A percentile compares a stretch with the other conserved stretches of the same genome.
Conservation (phyloP, 2,797 vertebrate genomes). For the Aldrovandia affinis region DNA sequence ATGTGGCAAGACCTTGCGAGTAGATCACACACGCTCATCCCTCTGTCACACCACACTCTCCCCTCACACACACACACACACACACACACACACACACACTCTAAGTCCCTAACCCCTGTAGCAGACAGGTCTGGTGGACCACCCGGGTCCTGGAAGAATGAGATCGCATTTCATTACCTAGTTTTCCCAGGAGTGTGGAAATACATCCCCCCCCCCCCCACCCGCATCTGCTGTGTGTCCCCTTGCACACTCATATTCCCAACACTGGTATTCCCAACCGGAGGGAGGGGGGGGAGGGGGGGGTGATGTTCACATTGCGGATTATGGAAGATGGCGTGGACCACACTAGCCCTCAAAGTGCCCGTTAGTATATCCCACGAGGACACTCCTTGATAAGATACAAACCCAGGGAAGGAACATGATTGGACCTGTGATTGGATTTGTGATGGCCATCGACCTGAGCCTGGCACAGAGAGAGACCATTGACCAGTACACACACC, state of each 20-base stretch:
- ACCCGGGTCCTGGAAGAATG: conserved; percentile 18
- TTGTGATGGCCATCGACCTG: background rate
- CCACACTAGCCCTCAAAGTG: background rate
- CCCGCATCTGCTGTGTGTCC: background rate
- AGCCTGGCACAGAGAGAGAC: no score
- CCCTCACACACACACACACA: background rate
- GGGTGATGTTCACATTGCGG: background rate
- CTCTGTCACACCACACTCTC: background rate
- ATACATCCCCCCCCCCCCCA: no score
- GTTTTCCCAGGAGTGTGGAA: background rate
- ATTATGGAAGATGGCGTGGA: background rate
- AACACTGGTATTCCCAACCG: background rate
- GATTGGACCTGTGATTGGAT: background rate
- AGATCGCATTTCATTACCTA: conserved; percentile 15
- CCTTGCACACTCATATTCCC: background rate
- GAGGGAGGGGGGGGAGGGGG: background rate
- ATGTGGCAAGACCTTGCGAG: background rate
- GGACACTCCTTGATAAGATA: no score
- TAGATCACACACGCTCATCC: background rate
- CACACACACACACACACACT: conserved; percentile 1
- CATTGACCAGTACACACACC: no score
- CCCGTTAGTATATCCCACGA: background rate
- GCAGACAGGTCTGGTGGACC: conserved; percentile 6
- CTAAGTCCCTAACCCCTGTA: background rate
- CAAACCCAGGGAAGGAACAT: background rate